Conservation (phyloP, 2,113 vertebrate genomes). For the Pygoscelis antarcticus region DNA sequence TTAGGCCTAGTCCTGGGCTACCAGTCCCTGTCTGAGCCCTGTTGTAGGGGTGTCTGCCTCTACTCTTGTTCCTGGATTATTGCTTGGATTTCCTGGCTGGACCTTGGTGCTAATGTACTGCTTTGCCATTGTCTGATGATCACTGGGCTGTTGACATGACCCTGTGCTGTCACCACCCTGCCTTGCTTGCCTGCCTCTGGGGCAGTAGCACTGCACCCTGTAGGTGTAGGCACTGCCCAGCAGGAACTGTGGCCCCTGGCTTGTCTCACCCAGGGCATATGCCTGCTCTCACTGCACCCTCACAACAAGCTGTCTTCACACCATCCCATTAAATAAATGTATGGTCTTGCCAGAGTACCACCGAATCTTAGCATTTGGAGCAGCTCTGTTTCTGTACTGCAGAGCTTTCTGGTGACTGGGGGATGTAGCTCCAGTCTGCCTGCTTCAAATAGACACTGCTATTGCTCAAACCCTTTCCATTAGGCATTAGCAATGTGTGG, state of each 20-base stretch:
- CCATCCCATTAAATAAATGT: not conserved
- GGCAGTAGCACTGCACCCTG: not conserved
- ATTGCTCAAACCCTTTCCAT: not conserved
- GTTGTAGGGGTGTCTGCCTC: not conserved
- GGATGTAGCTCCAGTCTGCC: not conserved
- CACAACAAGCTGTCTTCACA: not conserved
- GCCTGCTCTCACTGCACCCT: not conserved
- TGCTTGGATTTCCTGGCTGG: not conserved
- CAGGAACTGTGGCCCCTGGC: not conserved
- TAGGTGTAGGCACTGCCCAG: no score
- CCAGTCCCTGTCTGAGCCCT: not conserved
- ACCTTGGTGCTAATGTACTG: not conserved
- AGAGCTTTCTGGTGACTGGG: not conserved
- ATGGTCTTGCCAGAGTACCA: not conserved
- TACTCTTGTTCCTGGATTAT: not conserved
- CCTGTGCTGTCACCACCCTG: not conserved
- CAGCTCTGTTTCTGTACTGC: not conserved
- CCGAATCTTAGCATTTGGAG: not conserved
- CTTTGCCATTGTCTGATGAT: not conserved
- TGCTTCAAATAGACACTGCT: not conserved
- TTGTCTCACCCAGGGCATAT: rapidly evolving
- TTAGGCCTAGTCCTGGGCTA: not conserved
- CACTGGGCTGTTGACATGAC: not conserved
- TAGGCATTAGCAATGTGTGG: not conserved
- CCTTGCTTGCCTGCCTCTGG: not conserved